phyloP scores from a whole-genome alignment of 2,113 vertebrate genomes.

The Cyprinus carpio region DNA sequence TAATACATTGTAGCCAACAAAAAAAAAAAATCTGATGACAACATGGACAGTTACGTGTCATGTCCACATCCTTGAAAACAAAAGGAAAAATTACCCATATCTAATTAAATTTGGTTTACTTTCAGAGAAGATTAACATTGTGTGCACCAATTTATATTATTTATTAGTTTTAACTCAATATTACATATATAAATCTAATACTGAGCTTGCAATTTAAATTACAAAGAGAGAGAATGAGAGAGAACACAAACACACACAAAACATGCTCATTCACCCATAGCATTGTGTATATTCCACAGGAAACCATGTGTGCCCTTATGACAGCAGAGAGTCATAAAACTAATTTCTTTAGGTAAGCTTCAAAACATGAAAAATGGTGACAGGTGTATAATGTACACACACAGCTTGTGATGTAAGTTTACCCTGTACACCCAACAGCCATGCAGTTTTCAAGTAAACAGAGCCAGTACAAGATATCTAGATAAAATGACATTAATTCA shows the following conservation, averaged over 20 bases:
- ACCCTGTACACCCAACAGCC: neutral
- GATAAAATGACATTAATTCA: neutral
- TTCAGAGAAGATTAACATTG: neutral
- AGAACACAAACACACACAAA: neutral
- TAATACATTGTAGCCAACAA: neutral
- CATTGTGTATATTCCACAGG: neutral
- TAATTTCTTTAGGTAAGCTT: neutral
- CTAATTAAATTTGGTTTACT: slow-evolving; percentile 44
- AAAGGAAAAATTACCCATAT: slow-evolving; percentile 1
- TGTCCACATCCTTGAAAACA: neutral
- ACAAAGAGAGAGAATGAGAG: too few relatives aligned
- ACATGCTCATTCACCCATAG: slow-evolving; percentile 4
- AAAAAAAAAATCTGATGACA: neutral
- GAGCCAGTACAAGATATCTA: too few relatives aligned
- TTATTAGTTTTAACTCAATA: too few relatives aligned
- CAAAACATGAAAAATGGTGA: neutral
- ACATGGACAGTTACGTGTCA: neutral
- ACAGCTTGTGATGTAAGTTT: neutral
- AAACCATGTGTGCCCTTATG: neutral
- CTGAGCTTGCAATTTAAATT: too few relatives aligned
- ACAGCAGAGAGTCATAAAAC: neutral
- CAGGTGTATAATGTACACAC: neutral
- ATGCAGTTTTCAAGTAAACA: neutral
- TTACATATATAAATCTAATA: too few relatives aligned
- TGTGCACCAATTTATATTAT: too few relatives aligned